These are phyloP conservation scores for Piscicola geometra DNA, from an alignment of 2,888 invertebrate genomes.

Conservation along the genomic window DNA sequence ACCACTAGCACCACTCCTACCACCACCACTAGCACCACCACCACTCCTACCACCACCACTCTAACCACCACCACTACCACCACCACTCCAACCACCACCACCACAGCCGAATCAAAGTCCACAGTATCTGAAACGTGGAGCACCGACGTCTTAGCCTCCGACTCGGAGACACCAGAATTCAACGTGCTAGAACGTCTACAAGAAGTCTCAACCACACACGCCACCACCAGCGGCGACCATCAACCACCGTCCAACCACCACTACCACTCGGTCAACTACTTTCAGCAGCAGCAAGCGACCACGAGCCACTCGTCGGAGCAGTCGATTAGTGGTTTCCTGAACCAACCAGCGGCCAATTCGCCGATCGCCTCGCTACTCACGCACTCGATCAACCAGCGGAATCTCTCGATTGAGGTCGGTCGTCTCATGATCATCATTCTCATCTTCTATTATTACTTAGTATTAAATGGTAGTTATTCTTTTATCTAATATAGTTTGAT, in stretches of 20 bases:
- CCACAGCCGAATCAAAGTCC: conserved; percentile 82
- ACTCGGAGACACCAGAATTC: conserved; percentile 80
- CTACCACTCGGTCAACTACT: neutral
- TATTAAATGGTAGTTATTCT: too few relatives aligned
- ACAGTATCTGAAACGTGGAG: conserved; percentile 98
- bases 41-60: too few relatives aligned
- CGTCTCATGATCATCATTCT: neutral
- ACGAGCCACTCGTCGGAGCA: too few relatives aligned
- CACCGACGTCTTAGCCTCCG: conserved; percentile 92
- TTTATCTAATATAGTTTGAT: too few relatives aligned
- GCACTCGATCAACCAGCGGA: neutral
- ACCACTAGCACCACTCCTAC: too few relatives aligned
- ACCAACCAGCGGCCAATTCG: neutral
- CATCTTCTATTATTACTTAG: neutral
- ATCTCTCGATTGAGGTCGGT: neutral
- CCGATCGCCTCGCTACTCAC: neutral
- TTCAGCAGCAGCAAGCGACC: too few relatives aligned
- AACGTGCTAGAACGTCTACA: conserved; percentile 53
- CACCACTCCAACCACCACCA: too few relatives aligned
- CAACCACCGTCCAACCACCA: neutral
- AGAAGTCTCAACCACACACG: conserved; percentile 45
- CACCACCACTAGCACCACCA: too few relatives aligned
- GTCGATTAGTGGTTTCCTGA: too few relatives aligned
- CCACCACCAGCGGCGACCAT: neutral
- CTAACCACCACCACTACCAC: too few relatives aligned